Evolutionary conservation across 2,113 vertebrate species (phyloP).

Genomic region (Meleagris gallopavo): DNA sequence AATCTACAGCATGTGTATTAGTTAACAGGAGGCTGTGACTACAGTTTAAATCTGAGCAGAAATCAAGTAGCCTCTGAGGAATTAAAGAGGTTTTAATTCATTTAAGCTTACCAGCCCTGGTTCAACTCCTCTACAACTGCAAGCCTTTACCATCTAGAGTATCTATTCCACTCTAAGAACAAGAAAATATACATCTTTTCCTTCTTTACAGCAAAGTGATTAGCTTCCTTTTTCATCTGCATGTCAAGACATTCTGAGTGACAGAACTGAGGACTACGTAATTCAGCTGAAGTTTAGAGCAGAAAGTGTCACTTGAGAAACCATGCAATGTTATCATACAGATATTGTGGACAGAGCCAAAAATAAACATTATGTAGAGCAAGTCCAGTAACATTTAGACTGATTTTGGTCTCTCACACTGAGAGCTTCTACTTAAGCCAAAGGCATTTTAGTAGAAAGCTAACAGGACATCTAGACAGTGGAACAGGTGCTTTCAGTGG

Average conservation of each 20-base stretch:
- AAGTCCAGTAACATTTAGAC: not conserved
- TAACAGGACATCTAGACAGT: not conserved
- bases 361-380: not conserved
- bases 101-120: conserved; percentile 46
- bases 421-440: not conserved
- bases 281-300: conserved; percentile 19
- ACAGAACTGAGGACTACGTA: not conserved
- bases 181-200: conserved; percentile 42
- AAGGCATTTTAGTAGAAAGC: not conserved
- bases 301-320: not conserved
- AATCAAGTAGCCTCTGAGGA: conserved; percentile 49
- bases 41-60: conserved; percentile 52
- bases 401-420: not conserved
- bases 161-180: conserved; percentile 21
- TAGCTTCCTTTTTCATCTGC: conserved; percentile 9
- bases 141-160: conserved; percentile 36
- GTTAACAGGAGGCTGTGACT: conserved; percentile 58
- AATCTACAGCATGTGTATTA: conserved; percentile 56
- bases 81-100: conserved; percentile 56
- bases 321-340: not conserved
- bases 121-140: conserved; percentile 7
- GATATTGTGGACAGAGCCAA: not conserved
- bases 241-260: conserved; percentile 10
- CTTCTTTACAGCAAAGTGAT: conserved; percentile 29
- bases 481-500: not conserved